Conservation (phyloP, 2,888 invertebrate species). For the Morpho achilles region DNA sequence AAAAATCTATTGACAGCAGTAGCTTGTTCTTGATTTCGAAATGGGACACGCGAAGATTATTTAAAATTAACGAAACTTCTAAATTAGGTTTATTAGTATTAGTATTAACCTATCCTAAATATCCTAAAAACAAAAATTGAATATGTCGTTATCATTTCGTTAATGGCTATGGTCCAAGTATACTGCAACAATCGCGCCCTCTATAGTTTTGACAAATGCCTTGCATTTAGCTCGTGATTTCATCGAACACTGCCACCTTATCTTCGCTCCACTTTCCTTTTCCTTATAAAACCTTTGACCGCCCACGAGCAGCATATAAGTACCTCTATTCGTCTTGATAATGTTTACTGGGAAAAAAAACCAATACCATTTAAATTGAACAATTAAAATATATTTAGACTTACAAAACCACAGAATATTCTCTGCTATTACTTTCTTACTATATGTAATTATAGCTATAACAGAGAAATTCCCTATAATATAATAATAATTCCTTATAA, state of each 20-base stretch:
- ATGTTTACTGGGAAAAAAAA: conserved; percentile 38
- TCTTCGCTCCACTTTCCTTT: conserved; percentile 32
- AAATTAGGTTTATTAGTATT: no score
- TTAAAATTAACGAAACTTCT: no score
- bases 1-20: no score
- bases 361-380: neutral
- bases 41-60: no score
- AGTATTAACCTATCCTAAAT: no score
- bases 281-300: conserved; percentile 48
- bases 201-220: conserved; percentile 40
- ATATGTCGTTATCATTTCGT: neutral
- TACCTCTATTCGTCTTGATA: conserved; percentile 42
- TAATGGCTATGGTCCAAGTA: conserved; percentile 38
- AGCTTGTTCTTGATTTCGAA: no score
- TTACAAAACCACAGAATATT: neutral
- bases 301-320: conserved; percentile 42
- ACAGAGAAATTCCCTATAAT: no score
- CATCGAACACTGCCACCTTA: conserved; percentile 46
- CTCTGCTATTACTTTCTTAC: no score
- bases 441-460: no score
- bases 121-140: no score
- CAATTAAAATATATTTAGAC: neutral
- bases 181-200: conserved; percentile 33
- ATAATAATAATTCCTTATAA: no score
- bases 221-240: conserved; percentile 40